Evolutionary conservation across 2,113 vertebrate species (phyloP).

Genomic region (Dicentrarchus labrax): DNA sequence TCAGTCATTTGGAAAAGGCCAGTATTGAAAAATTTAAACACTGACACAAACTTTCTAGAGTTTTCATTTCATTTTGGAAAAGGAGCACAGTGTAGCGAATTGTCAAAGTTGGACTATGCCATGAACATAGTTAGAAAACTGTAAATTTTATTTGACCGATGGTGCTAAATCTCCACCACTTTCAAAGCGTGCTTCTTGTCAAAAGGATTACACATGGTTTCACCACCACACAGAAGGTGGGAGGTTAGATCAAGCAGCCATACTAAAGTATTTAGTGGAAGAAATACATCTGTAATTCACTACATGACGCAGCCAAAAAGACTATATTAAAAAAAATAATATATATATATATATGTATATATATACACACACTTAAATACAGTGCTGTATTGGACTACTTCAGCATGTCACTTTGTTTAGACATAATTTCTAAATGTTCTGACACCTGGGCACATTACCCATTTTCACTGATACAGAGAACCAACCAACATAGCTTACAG

Average conservation of each 20-base stretch:
- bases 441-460: not conserved
- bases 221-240: conserved; percentile 11
- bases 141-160: conserved; percentile 33
- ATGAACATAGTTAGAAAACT: conserved; percentile 24
- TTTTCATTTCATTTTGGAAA: conserved; percentile 20
- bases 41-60: conserved; percentile 24
- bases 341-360: too few relatives aligned
- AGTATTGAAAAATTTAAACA: conserved; percentile 11
- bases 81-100: conserved; percentile 12
- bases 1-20: not conserved
- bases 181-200: conserved; percentile 22
- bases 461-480: not conserved
- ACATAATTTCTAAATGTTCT: not conserved
- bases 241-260: not conserved
- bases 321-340: too few relatives aligned
- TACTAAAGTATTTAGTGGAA: not conserved
- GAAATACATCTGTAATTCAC: not conserved
- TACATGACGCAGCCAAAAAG: not conserved
- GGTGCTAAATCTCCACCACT: conserved; percentile 6
- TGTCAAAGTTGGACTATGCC: conserved; percentile 20
- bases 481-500: not conserved
- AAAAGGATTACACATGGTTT: conserved; percentile 38
- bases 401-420: not conserved
- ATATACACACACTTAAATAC: not conserved
- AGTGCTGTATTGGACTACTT: not conserved